These are phyloP conservation scores for Coreius guichenoti DNA, from an alignment of 2,797 vertebrate species.

Conservation along the genomic window DNA sequence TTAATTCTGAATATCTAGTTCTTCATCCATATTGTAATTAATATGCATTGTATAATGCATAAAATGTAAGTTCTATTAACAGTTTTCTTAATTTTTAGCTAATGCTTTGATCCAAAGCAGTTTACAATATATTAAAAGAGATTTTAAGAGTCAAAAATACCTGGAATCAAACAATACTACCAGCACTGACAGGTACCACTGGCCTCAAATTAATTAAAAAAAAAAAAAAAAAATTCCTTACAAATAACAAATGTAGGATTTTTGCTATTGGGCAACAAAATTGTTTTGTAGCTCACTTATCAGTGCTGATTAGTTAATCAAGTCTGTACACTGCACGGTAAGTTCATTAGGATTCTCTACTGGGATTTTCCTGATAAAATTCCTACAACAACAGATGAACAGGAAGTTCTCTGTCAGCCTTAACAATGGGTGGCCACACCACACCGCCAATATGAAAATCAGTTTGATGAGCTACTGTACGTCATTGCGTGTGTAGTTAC, in stretches of 20 bases:
- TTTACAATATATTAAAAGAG: not conserved
- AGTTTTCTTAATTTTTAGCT: not conserved
- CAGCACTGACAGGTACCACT: not conserved
- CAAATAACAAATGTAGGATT: not conserved
- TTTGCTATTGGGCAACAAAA: not conserved
- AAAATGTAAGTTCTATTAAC: not conserved
- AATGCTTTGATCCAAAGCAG: not conserved
- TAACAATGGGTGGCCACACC: slow-evolving; percentile 58
- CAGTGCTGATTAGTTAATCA: slow-evolving; percentile 46
- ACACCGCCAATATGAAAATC: slow-evolving; percentile 46
- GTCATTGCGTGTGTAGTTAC: slow-evolving; percentile 9
- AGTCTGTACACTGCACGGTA: slow-evolving; percentile 54
- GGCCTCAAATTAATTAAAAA: not conserved
- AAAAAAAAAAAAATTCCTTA: no score
- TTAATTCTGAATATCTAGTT: not conserved
- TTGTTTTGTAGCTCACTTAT: slow-evolving; percentile 10
- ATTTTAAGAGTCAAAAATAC: not conserved
- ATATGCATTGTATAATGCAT: not conserved
- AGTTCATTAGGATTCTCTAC: slow-evolving; percentile 59
- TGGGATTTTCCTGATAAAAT: slow-evolving; percentile 53
- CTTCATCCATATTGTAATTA: not conserved
- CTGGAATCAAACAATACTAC: not conserved
- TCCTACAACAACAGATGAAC: slow-evolving; percentile 49
- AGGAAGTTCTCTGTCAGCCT: slow-evolving; percentile 54
- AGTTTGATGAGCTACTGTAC: slow-evolving; percentile 54